Base-by-base conservation (phyloP, 2,888 invertebrate species). In the Rhingia campestris region DNA sequence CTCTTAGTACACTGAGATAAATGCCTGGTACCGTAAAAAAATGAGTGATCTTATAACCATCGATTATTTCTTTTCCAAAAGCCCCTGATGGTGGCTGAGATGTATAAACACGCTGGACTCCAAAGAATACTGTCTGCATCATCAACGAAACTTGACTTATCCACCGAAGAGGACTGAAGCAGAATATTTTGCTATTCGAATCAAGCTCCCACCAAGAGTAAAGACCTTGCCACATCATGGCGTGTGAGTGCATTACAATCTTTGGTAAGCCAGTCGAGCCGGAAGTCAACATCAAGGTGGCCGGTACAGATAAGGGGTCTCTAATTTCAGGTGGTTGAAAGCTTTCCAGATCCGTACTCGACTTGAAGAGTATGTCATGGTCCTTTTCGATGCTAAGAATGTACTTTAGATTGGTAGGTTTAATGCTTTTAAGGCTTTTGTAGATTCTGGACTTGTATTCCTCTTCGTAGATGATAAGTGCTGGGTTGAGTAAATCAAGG, bases 211-310 rank as follows among this genome's bases (percentile, higher is more conserved):
- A 87, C 77, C 76, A 87, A 1, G 56, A 76, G 22, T 85, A 67
- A 1, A 86, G 14, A 0, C 84, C 81, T 73, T 86, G 81, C 6
- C 82, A 63, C 53, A 87, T 63, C 12, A 85, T 51, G 3, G 86
- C 77, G 30, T 87, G 87, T 0, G 84, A 86, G 1, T 86, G 76
- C 47, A 80, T 76, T 6, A 84, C 75, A 12, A 82, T 63, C 33
- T 87, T 86, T 6, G 87, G 87, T 35, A 82, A 59, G n/a, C 86
- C 87, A 0, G 86, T 86, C 4, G 87, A 74, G 1, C 87, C 87
- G 0, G 87, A 87, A 3, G 87, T 87, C 9, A 86, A 69, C 58
- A 87, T 77, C 5, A 87, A 53, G 37, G 84, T 80, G 9, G 86
- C 87, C 2, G 81, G 56, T 2, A 75, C 35, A 7, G 3, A 6